Percentiles rank a stretch among this genome's conserved stretches.
phyloP scores from a whole-genome alignment of 2,888 invertebrate genomes.

The Heliconius sara region DNA sequence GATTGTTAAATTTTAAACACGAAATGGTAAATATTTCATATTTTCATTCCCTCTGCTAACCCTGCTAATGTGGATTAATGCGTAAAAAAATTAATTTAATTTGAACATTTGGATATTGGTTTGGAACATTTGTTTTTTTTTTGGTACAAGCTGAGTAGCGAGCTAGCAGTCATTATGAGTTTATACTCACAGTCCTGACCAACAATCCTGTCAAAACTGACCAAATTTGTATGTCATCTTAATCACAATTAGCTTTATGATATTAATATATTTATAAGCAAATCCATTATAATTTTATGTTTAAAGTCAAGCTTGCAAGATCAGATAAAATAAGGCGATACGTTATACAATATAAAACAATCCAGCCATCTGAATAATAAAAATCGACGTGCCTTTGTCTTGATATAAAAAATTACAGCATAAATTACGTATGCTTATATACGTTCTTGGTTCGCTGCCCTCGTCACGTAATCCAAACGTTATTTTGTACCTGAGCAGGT shows the following conservation, averaged over 20 bases:
- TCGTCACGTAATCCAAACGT: conserved; percentile 56
- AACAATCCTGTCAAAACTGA: too few species aligned
- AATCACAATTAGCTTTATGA: not conserved
- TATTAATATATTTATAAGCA: not conserved
- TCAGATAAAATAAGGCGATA: conserved; percentile 47
- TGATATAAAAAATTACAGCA: conserved; percentile 30
- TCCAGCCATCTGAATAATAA: conserved; percentile 66
- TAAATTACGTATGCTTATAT: conserved; percentile 13
- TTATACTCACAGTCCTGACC: not conserved
- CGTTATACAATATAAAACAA: conserved; percentile 40
- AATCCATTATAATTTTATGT: too few species aligned
- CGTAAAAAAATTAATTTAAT: not conserved
- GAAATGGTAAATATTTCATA: not conserved
- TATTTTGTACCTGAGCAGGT: conserved; percentile 52
- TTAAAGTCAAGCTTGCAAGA: not conserved
- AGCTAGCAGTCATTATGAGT: not conserved
- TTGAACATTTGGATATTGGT: not conserved
- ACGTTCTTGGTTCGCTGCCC: conserved; percentile 55
- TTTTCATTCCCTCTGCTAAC: too few species aligned
- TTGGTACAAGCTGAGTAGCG: not conserved
- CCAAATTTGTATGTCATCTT: too few species aligned
- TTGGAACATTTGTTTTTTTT: not conserved
- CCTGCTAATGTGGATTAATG: too few species aligned
- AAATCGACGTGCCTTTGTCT: conserved; percentile 62
- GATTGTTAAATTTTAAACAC: not conserved